A percentile compares a stretch with the other conserved stretches of the same genome.
Conservation (phyloP, 2,797 vertebrate genomes). For the Vespertilio murinus region DNA sequence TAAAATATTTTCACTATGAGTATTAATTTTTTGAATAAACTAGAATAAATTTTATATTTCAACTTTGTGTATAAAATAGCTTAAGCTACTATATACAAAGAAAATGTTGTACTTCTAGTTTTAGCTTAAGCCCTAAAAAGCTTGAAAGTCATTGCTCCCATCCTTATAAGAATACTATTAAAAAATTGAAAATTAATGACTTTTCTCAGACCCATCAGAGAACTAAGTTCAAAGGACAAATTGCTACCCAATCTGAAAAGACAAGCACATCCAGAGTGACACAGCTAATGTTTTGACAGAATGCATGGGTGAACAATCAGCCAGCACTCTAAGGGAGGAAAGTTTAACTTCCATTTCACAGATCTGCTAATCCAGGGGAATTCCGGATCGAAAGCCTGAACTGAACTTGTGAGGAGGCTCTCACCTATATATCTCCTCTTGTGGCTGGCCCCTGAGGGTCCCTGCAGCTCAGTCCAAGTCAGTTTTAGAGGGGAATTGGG, state of each 20-base stretch:
- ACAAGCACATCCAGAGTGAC: not conserved
- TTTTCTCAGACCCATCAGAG: not conserved
- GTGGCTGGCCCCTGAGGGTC: too few species aligned
- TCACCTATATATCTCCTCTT: too few species aligned
- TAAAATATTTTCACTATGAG: not conserved
- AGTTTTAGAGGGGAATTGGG: too few species aligned
- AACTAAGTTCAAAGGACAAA: not conserved
- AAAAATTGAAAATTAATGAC: conserved; percentile 15
- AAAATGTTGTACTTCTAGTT: not conserved
- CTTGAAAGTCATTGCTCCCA: not conserved
- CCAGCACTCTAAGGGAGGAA: too few species aligned
- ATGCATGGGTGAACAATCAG: too few species aligned
- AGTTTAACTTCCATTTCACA: too few species aligned
- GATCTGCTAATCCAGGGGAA: too few species aligned
- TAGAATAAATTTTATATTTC: conserved; percentile 5
- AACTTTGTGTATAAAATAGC: not conserved
- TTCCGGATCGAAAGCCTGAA: too few species aligned
- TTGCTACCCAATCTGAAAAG: not conserved
- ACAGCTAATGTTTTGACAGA: not conserved
- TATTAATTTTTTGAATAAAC: conserved; percentile 18
- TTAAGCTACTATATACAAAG: not conserved
- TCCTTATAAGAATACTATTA: not conserved
- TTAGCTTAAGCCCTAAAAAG: not conserved
- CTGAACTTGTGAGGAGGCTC: too few species aligned
- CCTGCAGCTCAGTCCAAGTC: too few species aligned